Evolutionary conservation across 2,113 vertebrate species (phyloP), one percentile per base, ranked within the genome.

Genomic region (Mionectes macconnelli): DNA sequence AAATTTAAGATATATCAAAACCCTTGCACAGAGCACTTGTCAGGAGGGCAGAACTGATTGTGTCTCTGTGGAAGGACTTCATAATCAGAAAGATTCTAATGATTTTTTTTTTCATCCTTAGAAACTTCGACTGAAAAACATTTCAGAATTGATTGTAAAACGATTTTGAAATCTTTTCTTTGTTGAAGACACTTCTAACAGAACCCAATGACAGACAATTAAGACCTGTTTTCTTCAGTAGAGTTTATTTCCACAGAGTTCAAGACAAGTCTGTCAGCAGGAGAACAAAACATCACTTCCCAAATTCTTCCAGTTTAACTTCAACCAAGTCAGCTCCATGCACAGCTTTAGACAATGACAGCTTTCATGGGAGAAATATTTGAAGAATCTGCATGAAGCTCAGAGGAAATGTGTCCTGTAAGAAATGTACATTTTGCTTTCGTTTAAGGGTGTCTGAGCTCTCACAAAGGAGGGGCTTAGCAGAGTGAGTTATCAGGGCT

Each of bases 121-220:
- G 24, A 92, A 47, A 33, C 2, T 27, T 4, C 8, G n/a, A 14
- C 6, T 30, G 17, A 79, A 72, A 25, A 82, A 27, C 8, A 30
- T 75, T 92, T 84, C 35, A 49, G 56, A 64, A 64, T 5, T 21
- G 27, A 30, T 45, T 30, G 4, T 13, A 60, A 52, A 90, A 63
- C 2, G 0, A 2, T 60, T 84, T 60, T 79, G 28, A 64, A 95
- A 49, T 44, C 0, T 60, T 56, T 68, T 68, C 6, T 90, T 60
- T 60, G n/a, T 10, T 64, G 31, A 53, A 39, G 31, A 40, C 0
- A 0, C 2, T 60, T 81, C 28, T 92, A 33, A 4, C 6, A 35
- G 18, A 64, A 56, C 9, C 28, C 47, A 62, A 47, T 0, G 0
- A 35, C 22, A 64, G 82, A 45, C 10, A 50, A 31, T 37, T 40